A percentile compares a stretch with the other conserved stretches of the same genome.
Conservation (phyloP, 2,113 vertebrate genomes). For the Cinclus mexicanus region DNA sequence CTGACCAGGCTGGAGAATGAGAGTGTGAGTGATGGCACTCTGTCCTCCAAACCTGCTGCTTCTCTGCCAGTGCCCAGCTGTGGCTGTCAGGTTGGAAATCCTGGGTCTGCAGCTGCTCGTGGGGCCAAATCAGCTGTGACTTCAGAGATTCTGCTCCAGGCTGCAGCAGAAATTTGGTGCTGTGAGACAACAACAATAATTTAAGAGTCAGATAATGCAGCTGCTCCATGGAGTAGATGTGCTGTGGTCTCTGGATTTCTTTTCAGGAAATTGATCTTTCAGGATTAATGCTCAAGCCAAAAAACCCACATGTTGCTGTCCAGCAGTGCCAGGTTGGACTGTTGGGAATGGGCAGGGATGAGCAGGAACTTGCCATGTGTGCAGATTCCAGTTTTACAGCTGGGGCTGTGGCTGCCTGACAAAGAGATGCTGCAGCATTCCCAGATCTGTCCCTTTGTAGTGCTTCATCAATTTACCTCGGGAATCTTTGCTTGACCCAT, state of each 20-base stretch:
- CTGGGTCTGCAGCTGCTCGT: not conserved
- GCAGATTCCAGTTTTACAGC: not conserved
- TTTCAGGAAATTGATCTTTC: not conserved
- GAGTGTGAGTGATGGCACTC: not conserved
- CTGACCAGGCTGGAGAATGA: not conserved
- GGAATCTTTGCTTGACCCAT: not conserved
- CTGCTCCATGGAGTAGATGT: not conserved
- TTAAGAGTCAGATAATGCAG: not conserved
- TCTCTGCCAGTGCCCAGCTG: not conserved
- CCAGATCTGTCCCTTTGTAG: not conserved
- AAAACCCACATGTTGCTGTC: not conserved
- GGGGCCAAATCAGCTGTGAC: not conserved
- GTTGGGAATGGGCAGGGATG: not conserved
- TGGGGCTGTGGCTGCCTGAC: fast-evolving
- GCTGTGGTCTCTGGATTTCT: not conserved
- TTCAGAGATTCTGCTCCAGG: not conserved
- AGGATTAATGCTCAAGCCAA: not conserved
- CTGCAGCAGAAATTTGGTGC: not conserved
- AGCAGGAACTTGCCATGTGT: not conserved
- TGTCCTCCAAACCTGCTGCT: not conserved
- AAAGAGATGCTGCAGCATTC: not conserved
- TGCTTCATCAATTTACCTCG: not conserved
- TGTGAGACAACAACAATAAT: not conserved
- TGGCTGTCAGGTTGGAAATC: not conserved
- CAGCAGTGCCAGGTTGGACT: not conserved